A percentile compares a stretch with the other conserved stretches of the same genome.
These are phyloP conservation scores for Trididemnum miniatum DNA, from an alignment of 23 tunicate species.

Conservation along the genomic window DNA sequence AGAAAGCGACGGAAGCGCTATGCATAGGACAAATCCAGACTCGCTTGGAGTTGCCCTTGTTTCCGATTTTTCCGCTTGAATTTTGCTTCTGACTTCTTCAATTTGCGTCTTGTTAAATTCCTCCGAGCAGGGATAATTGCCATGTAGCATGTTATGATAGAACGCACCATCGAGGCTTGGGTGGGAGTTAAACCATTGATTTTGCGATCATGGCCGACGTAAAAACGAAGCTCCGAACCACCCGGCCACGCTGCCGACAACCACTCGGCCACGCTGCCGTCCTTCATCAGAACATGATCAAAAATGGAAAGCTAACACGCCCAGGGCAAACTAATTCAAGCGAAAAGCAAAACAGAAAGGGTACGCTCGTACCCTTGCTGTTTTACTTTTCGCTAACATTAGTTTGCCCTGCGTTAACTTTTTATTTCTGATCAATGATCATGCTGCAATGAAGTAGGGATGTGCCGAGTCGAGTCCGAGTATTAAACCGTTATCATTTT, in stretches of 20 bases:
- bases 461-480: too few relatives aligned
- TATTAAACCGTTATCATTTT: too few relatives aligned
- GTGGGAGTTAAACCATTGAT: not conserved
- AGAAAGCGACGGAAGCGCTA: not conserved
- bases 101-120: not conserved
- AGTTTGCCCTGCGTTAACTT: too few relatives aligned
- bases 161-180: not conserved
- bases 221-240: not conserved
- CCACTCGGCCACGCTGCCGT: too few relatives aligned
- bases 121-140: not conserved
- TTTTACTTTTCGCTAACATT: too few relatives aligned
- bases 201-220: not conserved
- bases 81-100: not conserved
- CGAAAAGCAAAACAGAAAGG: too few relatives aligned
- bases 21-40: not conserved
- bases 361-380: too few relatives aligned
- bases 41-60: not conserved
- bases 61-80: not conserved
- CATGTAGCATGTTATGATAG: not conserved
- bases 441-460: too few relatives aligned
- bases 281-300: too few relatives aligned
- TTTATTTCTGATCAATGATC: too few relatives aligned
- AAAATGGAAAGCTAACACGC: too few relatives aligned
- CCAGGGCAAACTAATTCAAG: too few relatives aligned
- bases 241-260: not conserved